Percentiles rank a stretch among this genome's conserved stretches.
phyloP scores from a whole-genome alignment of 2,888 invertebrate genomes.

The Drosophila diplacantha region DNA sequence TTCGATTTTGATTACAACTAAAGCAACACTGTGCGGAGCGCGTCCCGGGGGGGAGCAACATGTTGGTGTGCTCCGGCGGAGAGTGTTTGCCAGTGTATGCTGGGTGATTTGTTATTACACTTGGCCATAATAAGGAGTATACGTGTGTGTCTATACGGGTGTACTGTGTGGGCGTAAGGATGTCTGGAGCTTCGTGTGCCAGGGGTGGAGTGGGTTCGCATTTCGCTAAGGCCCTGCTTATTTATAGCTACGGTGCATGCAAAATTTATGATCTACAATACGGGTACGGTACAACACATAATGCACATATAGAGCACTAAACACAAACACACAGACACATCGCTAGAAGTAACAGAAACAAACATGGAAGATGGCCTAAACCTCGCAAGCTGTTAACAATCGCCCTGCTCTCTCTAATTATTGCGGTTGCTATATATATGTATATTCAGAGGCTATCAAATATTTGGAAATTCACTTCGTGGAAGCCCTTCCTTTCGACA shows the following conservation, averaged over 20 bases:
- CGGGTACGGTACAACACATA: conserved; percentile 46
- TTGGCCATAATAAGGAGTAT: conserved; percentile 67
- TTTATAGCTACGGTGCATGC: conserved; percentile 69
- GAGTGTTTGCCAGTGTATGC: conserved; percentile 31
- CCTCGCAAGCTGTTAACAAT: conserved; percentile 19
- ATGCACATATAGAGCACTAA: conserved; percentile 21
- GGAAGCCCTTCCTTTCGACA: no score
- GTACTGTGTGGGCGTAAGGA: not conserved
- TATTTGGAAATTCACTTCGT: not conserved
- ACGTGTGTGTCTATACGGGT: conserved; percentile 10
- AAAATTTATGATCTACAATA: conserved; percentile 69
- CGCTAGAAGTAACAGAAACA: conserved; percentile 35
- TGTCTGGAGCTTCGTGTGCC: conserved; percentile 22
- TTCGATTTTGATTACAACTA: conserved; percentile 69
- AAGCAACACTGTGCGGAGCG: conserved; percentile 50
- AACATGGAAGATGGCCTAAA: conserved; percentile 6
- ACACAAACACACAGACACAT: conserved; percentile 28
- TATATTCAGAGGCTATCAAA: not conserved
- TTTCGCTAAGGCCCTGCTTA: conserved; percentile 49
- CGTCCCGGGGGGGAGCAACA: conserved; percentile 29
- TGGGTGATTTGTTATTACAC: conserved; percentile 66
- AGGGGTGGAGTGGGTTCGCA: conserved; percentile 31
- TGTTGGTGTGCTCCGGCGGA: conserved; percentile 33
- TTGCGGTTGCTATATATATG: not conserved
- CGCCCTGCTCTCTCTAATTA: conserved; percentile 5